Conservation (phyloP, 2,797 vertebrate species). For the Spinibarbus caldwelli region DNA sequence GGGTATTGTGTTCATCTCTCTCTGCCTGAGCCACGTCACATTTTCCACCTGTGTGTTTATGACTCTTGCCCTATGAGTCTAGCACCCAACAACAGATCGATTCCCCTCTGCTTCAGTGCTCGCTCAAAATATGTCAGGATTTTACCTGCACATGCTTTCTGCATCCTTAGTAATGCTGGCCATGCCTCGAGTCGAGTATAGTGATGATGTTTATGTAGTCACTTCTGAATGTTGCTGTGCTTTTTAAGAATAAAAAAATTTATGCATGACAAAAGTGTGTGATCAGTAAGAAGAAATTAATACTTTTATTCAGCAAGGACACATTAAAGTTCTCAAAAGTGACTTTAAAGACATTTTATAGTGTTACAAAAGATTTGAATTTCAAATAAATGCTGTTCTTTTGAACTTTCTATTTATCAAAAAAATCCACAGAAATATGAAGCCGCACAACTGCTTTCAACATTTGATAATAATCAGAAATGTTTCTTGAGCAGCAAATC, state of each 20-base stretch:
- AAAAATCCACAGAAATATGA: not conserved
- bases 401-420: not conserved
- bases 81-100: not conserved
- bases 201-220: not conserved
- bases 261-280: not conserved
- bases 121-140: not conserved
- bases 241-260: not conserved
- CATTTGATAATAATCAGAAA: not conserved
- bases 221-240: not conserved
- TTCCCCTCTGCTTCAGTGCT: not conserved
- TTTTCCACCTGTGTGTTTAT: constrained; percentile 55
- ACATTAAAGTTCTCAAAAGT: not conserved
- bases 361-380: not conserved
- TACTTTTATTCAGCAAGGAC: not conserved
- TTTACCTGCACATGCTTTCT: not conserved
- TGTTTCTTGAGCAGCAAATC: not conserved
- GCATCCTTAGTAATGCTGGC: not conserved
- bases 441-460: not conserved
- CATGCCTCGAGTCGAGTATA: not conserved
- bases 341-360: not conserved
- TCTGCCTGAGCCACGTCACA: constrained; percentile 47
- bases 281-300: not conserved
- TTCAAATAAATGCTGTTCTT: not conserved
- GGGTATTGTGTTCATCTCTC: constrained; percentile 64
- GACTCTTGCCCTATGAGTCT: constrained; percentile 9